Conservation (phyloP, 2,888 invertebrate species). For the Beris chalybata region DNA sequence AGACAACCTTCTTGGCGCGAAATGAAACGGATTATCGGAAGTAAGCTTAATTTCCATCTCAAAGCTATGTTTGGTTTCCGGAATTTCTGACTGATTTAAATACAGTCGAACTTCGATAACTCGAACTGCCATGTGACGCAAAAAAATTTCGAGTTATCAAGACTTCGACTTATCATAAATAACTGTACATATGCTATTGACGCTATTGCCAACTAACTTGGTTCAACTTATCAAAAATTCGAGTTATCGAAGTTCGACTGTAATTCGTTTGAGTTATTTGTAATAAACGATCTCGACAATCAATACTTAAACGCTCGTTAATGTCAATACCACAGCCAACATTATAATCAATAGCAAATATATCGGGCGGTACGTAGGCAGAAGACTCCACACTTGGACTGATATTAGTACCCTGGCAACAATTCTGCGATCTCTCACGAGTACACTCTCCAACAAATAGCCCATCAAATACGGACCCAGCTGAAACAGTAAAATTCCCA, state of each 20-base stretch:
- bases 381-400: not conserved
- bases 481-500: not conserved
- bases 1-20: slow-evolving; percentile 9
- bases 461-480: not conserved
- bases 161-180: too few species aligned
- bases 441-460: not conserved
- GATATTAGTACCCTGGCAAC: not conserved
- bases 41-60: not conserved
- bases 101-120: too few species aligned
- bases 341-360: not conserved
- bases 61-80: not conserved
- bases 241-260: too few species aligned
- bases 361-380: not conserved
- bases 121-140: too few species aligned
- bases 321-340: slow-evolving; percentile 6
- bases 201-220: too few species aligned
- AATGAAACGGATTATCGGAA: slow-evolving; percentile 12
- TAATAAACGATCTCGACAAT: not conserved
- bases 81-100: slow-evolving; percentile 8
- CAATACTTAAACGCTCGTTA: not conserved
- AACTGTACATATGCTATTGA: too few species aligned
- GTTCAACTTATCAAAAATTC: too few species aligned
- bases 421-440: not conserved
- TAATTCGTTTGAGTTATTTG: not conserved
- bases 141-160: too few species aligned